Conservation (phyloP, 2,888 invertebrate genomes). For the Harpalus rubripes region DNA sequence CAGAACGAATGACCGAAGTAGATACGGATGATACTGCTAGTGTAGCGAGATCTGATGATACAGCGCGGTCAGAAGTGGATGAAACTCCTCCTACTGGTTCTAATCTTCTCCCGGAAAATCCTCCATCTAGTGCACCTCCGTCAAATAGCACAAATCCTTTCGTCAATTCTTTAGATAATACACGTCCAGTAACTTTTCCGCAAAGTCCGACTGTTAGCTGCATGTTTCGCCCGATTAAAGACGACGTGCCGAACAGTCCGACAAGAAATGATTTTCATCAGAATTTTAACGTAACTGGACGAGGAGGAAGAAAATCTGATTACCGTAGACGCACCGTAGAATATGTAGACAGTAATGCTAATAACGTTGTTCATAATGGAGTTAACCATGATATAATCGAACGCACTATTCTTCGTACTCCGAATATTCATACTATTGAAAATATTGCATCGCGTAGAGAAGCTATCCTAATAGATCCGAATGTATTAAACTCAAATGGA, state of each 20-base stretch:
- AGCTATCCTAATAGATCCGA: slow-evolving; percentile 68
- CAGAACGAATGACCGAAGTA: slow-evolving; percentile 92
- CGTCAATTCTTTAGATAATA: slow-evolving; percentile 51
- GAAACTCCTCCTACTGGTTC: slow-evolving; percentile 74
- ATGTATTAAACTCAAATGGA: slow-evolving; percentile 66
- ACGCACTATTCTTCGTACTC: slow-evolving; percentile 63
- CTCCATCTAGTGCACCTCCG: slow-evolving; percentile 68
- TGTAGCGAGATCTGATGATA: slow-evolving; percentile 88
- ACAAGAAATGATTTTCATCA: slow-evolving; percentile 72
- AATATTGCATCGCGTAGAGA: slow-evolving; percentile 65
- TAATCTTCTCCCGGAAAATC: slow-evolving; percentile 65
- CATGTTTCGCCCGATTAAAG: slow-evolving; percentile 75
- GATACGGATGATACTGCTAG: slow-evolving; percentile 77
- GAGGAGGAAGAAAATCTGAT: slow-evolving; percentile 75
- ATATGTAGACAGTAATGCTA: slow-evolving; percentile 78
- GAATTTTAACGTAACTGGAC: slow-evolving; percentile 74
- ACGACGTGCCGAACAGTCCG: slow-evolving; percentile 74
- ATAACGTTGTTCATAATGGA: slow-evolving; percentile 72
- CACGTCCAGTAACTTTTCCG: slow-evolving; percentile 30
- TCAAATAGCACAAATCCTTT: slow-evolving; percentile 69
- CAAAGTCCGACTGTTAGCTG: slow-evolving; percentile 62
- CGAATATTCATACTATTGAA: slow-evolving; percentile 59
- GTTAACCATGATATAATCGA: slow-evolving; percentile 59
- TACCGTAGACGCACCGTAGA: slow-evolving; percentile 76
- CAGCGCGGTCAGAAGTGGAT: slow-evolving; percentile 82